A percentile compares a stretch with the other conserved stretches of the same genome.
These are phyloP conservation scores for Pandemis corylana DNA, from an alignment of 2,888 invertebrate genomes.

Conservation along the genomic window DNA sequence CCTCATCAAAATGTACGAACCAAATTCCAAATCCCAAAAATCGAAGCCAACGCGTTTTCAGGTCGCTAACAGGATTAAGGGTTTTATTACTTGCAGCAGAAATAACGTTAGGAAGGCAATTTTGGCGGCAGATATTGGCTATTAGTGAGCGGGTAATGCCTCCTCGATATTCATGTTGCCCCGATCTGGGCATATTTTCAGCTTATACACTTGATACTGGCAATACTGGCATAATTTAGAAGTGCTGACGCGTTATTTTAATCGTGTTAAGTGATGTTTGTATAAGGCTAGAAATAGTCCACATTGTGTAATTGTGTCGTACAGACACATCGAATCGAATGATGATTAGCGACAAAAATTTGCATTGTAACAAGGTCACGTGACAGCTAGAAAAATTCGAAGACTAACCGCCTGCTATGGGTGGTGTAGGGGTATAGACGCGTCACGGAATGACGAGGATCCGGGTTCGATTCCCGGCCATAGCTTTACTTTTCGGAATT, in stretches of 20 bases:
- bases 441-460: too few species aligned
- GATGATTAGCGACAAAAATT: too few species aligned
- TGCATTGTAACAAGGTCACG: too few species aligned
- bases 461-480: too few species aligned
- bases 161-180: constrained; percentile 75
- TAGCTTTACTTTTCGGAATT: too few species aligned
- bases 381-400: too few species aligned
- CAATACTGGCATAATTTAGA: constrained; percentile 37
- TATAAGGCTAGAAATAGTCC: background rate
- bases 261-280: constrained; percentile 4
- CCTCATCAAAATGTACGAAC: background rate
- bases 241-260: constrained; percentile 45
- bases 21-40: constrained; percentile 41
- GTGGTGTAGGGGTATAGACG: too few species aligned
- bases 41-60: constrained; percentile 64
- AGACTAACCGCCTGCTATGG: too few species aligned
- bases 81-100: constrained; percentile 81
- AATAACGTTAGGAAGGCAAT: constrained; percentile 83
- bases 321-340: too few species aligned
- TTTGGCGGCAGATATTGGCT: constrained; percentile 82
- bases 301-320: background rate
- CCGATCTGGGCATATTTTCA: constrained; percentile 49
- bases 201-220: constrained; percentile 16
- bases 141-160: constrained; percentile 78
- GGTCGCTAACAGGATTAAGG: constrained; percentile 76